Conservation (phyloP, 2,797 vertebrate species). For the Hemitrygon akajei region DNA sequence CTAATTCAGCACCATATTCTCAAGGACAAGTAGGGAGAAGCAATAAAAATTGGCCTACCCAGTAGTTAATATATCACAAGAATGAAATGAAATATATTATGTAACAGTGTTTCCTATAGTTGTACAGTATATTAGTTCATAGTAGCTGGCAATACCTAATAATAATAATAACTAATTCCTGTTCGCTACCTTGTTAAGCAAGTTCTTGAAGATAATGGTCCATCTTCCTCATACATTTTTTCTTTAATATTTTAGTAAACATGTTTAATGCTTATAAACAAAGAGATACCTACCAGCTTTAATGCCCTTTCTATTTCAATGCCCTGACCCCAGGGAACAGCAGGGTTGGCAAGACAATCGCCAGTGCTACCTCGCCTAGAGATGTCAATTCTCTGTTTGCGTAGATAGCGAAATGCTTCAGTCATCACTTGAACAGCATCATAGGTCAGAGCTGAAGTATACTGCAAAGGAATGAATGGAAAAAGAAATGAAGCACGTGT, state of each 20-base stretch:
- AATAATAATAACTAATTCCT: not conserved
- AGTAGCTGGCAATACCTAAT: not conserved
- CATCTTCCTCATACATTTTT: not conserved
- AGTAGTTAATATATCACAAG: not conserved
- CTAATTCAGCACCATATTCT: not conserved
- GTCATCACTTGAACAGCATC: conserved; percentile 98
- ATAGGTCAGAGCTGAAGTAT: conserved; percentile 93
- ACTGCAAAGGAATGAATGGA: conserved; percentile 58
- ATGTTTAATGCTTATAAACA: not conserved
- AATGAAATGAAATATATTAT: not conserved
- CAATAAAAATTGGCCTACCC: not conserved
- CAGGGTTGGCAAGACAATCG: conserved; percentile 93
- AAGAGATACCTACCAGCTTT: conserved; percentile 73
- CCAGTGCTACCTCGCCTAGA: conserved; percentile 87
- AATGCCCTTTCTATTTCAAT: conserved; percentile 94
- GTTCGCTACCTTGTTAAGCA: not conserved
- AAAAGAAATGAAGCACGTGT: not conserved
- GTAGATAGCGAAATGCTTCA: conserved; percentile 89
- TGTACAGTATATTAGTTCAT: not conserved
- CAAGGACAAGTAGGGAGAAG: not conserved
- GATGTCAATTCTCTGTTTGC: conserved; percentile 91
- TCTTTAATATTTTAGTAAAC: not conserved
- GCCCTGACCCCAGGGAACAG: conserved; percentile 94
- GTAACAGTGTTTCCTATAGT: not conserved
- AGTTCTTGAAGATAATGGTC: not conserved